These are phyloP conservation scores for Heliconius hortense DNA, from an alignment of 2,888 invertebrate species.

Conservation along the genomic window DNA sequence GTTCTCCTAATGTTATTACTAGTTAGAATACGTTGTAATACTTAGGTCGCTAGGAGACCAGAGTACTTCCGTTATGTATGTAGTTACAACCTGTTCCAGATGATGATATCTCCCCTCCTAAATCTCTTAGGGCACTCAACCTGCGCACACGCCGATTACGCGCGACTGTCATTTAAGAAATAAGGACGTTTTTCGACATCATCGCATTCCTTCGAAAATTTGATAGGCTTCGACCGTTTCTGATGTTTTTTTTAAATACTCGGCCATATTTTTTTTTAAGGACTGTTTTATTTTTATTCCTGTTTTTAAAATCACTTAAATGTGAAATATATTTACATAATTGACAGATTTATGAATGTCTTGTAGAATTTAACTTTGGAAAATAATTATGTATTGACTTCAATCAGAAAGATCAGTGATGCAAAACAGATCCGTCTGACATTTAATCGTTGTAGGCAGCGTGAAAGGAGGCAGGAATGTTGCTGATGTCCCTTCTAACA, in stretches of 20 bases:
- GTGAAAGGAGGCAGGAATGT: slow-evolving; percentile 71
- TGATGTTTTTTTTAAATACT: background rate
- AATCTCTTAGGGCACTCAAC: slow-evolving; percentile 30
- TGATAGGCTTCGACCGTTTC: background rate
- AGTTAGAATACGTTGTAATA: slow-evolving; percentile 3
- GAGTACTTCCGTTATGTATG: slow-evolving; percentile 13
- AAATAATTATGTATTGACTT: background rate
- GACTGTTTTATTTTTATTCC: background rate
- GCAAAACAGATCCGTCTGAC: slow-evolving; percentile 43
- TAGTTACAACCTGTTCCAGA: slow-evolving; percentile 20
- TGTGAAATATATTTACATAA: background rate
- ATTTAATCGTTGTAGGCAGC: slow-evolving; percentile 40
- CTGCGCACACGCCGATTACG: slow-evolving; percentile 31
- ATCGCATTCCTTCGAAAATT: slow-evolving; percentile 12
- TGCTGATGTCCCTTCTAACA: slow-evolving; percentile 50
- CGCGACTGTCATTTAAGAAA: slow-evolving; percentile 28
- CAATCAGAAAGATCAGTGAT: slow-evolving; percentile 32
- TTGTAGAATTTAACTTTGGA: background rate
- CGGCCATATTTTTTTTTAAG: background rate
- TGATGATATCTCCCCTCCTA: slow-evolving; percentile 30
- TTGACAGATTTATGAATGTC: background rate
- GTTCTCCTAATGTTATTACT: slow-evolving; percentile 32
- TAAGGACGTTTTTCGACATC: slow-evolving; percentile 2
- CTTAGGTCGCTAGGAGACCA: background rate
- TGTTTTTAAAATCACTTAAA: background rate